Base-by-base conservation (phyloP, 2,797 vertebrate genomes). In the Danio kyathit region DNA sequence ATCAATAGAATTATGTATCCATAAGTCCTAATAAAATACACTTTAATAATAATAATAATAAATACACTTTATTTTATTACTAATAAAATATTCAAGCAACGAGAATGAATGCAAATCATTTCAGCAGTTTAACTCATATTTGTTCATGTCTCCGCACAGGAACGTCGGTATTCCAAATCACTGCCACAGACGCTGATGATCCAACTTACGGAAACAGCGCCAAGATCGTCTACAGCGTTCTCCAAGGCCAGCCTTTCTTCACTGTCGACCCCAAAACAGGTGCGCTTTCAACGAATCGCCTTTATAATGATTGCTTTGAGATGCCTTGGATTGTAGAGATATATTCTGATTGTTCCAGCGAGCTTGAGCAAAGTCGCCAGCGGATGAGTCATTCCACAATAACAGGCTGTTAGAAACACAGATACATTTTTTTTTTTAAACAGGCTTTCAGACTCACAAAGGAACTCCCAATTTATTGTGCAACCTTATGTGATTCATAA, bases 241-340 rank as follows among this genome's bases (percentile, higher is more conserved):
- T 96, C 87, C 95, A 96, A 89, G 95, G 95, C 44, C 95, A 96
- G 76, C 94, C 95, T 0, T 96, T 95, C 89, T 96, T 96, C 91
- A 95, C 95, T 81, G 95, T 96, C 85, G 95, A 96, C 89, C 95
- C 95, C 8, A 96, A 96, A 87, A 96, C 94, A 89, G 95, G 95
- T 96, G 94, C 91, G 5, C 71, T 66, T 76, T 57, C 8, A 56
- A 17, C 29, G 11, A 16, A 67, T 41, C 17, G 17, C 48, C 43
- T 69, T 29, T 40, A 43, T 57, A 44, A 48, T 67, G 19, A 64
- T 43, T 12, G 12, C 41, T 48, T 73, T 54, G 49, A 64, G 40
- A 73, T 38, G 57, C 29, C 13, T 63, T 71, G 6, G 29, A 71
- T 13, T 70, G 54, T 52, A 4, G 65, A 78, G 60, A 70, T 70